Percentiles rank a stretch among this genome's conserved stretches.
Evolutionary conservation across 2,888 invertebrate species (phyloP).

Genomic region (Theretra japonica): DNA sequence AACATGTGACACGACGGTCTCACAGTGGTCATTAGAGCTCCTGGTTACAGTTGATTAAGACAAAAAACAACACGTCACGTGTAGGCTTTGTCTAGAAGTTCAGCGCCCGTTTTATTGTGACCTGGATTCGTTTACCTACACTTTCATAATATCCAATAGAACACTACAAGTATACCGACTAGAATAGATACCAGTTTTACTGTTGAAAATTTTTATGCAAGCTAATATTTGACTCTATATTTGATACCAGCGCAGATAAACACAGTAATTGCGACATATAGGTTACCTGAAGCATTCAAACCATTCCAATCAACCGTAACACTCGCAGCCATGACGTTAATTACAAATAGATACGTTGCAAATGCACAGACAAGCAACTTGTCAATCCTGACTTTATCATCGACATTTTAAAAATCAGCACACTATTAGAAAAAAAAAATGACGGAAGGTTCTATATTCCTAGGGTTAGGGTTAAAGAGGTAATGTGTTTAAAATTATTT

Average conservation of each 20-base stretch:
- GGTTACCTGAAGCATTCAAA: background rate
- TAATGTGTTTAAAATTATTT: too few relatives aligned
- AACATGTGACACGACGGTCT: too few relatives aligned
- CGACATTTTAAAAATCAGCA: constrained; percentile 12
- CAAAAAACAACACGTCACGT: background rate
- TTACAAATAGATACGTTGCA: background rate
- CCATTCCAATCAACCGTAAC: constrained; percentile 5
- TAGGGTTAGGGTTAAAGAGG: too few relatives aligned
- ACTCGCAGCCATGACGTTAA: background rate
- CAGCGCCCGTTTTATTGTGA: background rate
- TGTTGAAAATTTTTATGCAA: background rate
- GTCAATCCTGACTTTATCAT: background rate
- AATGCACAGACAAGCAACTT: background rate
- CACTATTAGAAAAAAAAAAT: background rate
- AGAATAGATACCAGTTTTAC: background rate
- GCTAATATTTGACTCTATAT: background rate
- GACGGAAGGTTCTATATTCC: too few relatives aligned
- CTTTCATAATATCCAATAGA: background rate
- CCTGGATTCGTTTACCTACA: background rate
- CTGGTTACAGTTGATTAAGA: background rate
- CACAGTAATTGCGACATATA: background rate
- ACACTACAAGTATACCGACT: background rate
- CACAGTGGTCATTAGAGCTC: background rate
- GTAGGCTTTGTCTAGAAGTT: background rate
- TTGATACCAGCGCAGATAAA: background rate